Percentiles rank a stretch among this genome's conserved stretches.
phyloP scores from a whole-genome alignment of 1,140 invertebrate genomes.

The Calliphora vicina region DNA sequence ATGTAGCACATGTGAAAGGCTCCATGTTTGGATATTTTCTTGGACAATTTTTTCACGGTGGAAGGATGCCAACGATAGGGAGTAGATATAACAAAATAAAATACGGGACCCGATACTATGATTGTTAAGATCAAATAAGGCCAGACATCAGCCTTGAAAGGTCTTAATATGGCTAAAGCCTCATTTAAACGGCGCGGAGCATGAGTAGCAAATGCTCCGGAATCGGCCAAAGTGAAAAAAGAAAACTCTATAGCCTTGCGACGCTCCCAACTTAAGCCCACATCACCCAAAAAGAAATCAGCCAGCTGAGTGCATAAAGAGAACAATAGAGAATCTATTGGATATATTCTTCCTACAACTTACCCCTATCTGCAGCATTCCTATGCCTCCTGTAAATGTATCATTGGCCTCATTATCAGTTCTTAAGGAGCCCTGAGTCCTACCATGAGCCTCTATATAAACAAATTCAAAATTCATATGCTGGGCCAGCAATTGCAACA shows the following conservation, averaged over 20 bases:
- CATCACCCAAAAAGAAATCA: slow-evolving; percentile 75
- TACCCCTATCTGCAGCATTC: slow-evolving; percentile 72
- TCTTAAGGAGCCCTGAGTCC: slow-evolving; percentile 72
- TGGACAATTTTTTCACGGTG: neutral
- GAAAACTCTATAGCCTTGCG: slow-evolving; percentile 74
- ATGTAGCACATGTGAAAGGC: slow-evolving; percentile 51
- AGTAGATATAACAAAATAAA: slow-evolving; percentile 66
- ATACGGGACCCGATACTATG: slow-evolving; percentile 65
- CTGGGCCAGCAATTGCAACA: slow-evolving; percentile 68
- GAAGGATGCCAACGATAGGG: slow-evolving; percentile 62
- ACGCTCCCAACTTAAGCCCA: slow-evolving; percentile 73
- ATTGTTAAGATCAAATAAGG: slow-evolving; percentile 66
- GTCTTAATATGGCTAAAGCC: slow-evolving; percentile 73
- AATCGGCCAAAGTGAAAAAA: slow-evolving; percentile 75
- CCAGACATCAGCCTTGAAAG: slow-evolving; percentile 74
- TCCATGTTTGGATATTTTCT: slow-evolving; percentile 39
- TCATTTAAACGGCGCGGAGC: slow-evolving; percentile 74
- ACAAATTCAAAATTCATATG: slow-evolving; percentile 74
- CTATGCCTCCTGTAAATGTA: slow-evolving; percentile 73
- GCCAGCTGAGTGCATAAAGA: slow-evolving; percentile 65
- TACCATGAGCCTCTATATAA: slow-evolving; percentile 74
- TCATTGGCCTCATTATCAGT: slow-evolving; percentile 67
- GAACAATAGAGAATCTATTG: neutral
- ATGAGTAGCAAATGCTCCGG: slow-evolving; percentile 75
- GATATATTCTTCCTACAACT: slow-evolving; percentile 35